A percentile compares a stretch with the other conserved stretches of the same genome.
phyloP scores from a whole-genome alignment of 2,113 vertebrate genomes.

The Tetraodon nigroviridis region DNA sequence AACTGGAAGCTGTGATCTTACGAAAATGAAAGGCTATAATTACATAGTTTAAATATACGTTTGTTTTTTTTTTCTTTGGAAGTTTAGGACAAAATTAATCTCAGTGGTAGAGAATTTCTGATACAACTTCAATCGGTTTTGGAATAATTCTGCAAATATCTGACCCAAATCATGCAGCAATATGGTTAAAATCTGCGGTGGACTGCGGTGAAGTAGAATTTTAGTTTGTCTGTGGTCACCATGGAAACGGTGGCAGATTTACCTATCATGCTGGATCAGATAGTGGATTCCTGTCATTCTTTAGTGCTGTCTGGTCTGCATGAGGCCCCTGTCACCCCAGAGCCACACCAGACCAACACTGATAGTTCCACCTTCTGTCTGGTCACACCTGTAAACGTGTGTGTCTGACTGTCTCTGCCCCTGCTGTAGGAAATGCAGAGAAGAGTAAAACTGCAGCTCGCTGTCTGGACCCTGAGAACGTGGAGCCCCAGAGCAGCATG shows the following conservation, averaged over 20 bases:
- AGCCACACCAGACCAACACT: background rate
- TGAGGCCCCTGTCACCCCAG: conserved; percentile 17
- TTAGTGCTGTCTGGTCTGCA: conserved; percentile 36
- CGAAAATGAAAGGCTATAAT: background rate
- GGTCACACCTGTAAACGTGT: background rate
- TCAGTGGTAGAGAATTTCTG: too few relatives aligned
- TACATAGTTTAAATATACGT: too few relatives aligned
- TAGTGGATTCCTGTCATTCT: conserved; percentile 65
- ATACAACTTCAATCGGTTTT: too few relatives aligned
- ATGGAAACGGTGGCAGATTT: conserved; percentile 28
- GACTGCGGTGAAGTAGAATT: background rate
- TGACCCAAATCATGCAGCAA: too few relatives aligned
- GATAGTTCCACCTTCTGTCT: background rate
- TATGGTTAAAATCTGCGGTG: too few relatives aligned
- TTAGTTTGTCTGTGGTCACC: conserved; percentile 4
- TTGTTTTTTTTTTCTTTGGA: background rate
- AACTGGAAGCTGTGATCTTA: background rate
- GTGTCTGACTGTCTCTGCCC: background rate
- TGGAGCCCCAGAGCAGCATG: conserved; percentile 52
- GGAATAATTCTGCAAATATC: too few relatives aligned
- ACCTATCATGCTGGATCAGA: conserved; percentile 50
- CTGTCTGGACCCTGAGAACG: conserved; percentile 46
- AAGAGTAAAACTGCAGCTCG: conserved; percentile 34
- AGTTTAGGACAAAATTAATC: too few relatives aligned
- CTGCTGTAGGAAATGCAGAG: conserved; percentile 50